A percentile compares a stretch with the other conserved stretches of the same genome.
Conservation (phyloP, 2,888 invertebrate genomes). For the Rhyacophila evoluta region DNA sequence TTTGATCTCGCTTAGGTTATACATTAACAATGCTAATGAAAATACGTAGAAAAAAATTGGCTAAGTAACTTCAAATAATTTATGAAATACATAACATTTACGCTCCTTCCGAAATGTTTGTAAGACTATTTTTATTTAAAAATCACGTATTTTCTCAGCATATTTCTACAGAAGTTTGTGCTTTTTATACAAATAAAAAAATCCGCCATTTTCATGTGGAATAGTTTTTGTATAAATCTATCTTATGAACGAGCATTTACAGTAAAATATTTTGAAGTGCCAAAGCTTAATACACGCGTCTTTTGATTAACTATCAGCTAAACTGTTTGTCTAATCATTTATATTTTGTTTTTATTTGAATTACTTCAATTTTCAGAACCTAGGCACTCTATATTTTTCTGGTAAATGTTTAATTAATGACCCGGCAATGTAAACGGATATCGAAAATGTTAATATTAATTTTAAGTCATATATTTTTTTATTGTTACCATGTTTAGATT, state of each 20-base stretch:
- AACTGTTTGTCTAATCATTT: no score
- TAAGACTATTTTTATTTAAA: not conserved
- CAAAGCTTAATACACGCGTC: not conserved
- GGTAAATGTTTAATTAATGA: not conserved
- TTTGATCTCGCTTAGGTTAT: not conserved
- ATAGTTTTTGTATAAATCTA: not conserved
- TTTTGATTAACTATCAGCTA: no score
- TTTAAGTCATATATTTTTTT: not conserved
- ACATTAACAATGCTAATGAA: not conserved
- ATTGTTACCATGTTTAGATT: no score
- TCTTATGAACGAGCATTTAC: not conserved
- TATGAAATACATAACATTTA: no score
- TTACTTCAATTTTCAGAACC: not conserved
- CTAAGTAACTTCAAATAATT: no score
- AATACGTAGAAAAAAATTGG: not conserved
- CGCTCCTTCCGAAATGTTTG: no score
- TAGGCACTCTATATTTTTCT: not conserved
- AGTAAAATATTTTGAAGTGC: not conserved
- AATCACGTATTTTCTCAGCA: not conserved
- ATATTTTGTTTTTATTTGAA: no score
- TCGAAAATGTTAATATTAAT: slow-evolving; percentile 21
- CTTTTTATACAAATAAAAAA: not conserved
- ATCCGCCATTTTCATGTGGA: not conserved
- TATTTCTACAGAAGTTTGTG: not conserved
- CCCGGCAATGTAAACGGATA: not conserved